These are phyloP conservation scores for Pseudococcus longispinus DNA, from an alignment of 2,888 invertebrate genomes.

Conservation along the genomic window DNA sequence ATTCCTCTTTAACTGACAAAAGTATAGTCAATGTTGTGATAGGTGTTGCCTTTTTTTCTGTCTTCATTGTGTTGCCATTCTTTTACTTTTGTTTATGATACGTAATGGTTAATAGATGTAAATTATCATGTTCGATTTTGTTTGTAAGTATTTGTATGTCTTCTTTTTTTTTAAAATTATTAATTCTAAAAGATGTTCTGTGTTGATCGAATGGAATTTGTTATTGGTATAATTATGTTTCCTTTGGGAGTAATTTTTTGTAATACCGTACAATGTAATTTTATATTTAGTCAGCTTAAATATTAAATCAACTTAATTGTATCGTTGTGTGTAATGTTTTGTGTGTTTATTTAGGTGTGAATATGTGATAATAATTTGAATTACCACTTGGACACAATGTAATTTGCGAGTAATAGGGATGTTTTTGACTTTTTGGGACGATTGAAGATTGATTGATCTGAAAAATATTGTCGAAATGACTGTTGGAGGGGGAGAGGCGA, in stretches of 20 bases:
- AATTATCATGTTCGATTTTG: neutral
- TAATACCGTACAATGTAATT: neutral
- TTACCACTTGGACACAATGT: too few relatives aligned
- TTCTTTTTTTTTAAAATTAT: neutral
- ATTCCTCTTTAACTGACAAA: neutral
- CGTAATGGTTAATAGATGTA: neutral
- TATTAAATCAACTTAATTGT: neutral
- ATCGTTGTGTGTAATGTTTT: neutral
- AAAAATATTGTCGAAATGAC: too few relatives aligned
- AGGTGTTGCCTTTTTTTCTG: neutral
- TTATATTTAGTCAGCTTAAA: neutral
- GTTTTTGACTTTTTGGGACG: too few relatives aligned
- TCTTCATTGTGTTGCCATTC: neutral
- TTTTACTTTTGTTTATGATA: neutral
- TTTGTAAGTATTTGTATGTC: neutral
- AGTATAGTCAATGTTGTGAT: neutral
- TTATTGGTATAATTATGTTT: neutral
- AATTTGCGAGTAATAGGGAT: too few relatives aligned
- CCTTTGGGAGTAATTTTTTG: neutral
- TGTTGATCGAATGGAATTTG: neutral
- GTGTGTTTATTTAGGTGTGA: too few relatives aligned
- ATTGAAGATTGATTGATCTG: too few relatives aligned
- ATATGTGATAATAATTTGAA: too few relatives aligned
- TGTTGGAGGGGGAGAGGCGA: too few relatives aligned
- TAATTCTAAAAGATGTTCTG: neutral